Percentiles rank a stretch among this genome's conserved stretches.
Evolutionary conservation across 2,797 vertebrate genomes (phyloP).

Genomic region (Gephyroberyx darwinii): DNA sequence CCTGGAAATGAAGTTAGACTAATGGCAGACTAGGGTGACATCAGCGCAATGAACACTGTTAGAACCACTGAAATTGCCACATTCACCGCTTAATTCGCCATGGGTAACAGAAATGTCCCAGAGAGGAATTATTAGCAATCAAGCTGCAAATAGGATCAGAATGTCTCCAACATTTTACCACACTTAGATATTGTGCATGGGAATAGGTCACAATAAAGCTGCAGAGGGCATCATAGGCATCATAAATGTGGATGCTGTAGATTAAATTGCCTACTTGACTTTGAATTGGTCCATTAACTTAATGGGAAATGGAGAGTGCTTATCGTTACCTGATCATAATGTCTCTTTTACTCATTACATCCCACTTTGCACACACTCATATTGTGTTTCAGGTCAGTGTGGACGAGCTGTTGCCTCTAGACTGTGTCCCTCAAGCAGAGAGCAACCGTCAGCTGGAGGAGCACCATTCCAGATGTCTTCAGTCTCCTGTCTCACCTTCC

Average conservation of each 20-base stretch:
- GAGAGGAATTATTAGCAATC: constrained; percentile 3
- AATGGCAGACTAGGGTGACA: constrained; percentile 31
- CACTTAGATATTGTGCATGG: neutral
- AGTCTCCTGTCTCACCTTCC: constrained; percentile 37
- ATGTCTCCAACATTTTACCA: constrained; percentile 6
- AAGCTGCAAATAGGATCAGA: constrained; percentile 29
- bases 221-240: constrained; percentile 21
- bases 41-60: constrained; percentile 25
- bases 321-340: constrained; percentile 9
- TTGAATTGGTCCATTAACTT: constrained; percentile 50
- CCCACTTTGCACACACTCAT: constrained; percentile 43
- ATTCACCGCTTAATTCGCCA: constrained; percentile 2
- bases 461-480: constrained; percentile 38
- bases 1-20: constrained; percentile 46
- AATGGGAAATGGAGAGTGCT: constrained; percentile 27
- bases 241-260: constrained; percentile 39
- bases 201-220: constrained; percentile 32
- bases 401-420: constrained; percentile 44
- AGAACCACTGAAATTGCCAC: constrained; percentile 4
- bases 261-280: constrained; percentile 42
- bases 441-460: constrained; percentile 28
- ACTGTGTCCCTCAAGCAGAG: constrained; percentile 24
- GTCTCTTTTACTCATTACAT: constrained; percentile 42
- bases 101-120: constrained; percentile 12
- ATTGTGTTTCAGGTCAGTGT: constrained; percentile 62